phyloP scores from a whole-genome alignment of 2,797 vertebrate species.

The Siniperca obscura region DNA sequence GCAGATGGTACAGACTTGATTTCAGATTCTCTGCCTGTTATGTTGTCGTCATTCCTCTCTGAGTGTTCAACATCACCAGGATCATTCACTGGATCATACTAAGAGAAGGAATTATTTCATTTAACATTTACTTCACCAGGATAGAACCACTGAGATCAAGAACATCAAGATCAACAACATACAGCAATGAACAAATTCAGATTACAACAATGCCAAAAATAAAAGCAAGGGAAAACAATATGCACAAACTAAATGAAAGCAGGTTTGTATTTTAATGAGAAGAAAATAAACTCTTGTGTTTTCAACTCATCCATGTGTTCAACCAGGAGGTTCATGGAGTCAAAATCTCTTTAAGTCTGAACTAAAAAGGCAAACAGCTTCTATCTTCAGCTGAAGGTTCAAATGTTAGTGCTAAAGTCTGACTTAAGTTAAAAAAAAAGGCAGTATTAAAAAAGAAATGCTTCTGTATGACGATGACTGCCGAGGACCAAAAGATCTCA shows the following conservation, averaged over 20 bases:
- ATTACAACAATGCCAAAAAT: background rate
- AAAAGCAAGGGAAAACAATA: no score
- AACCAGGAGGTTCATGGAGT: background rate
- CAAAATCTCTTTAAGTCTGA: background rate
- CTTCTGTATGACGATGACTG: background rate
- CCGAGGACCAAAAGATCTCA: background rate
- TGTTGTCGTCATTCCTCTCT: background rate
- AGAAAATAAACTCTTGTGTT: no score
- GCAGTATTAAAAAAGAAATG: background rate
- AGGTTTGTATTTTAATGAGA: no score
- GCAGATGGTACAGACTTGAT: background rate
- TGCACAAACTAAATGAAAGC: no score
- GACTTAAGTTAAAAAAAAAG: no score
- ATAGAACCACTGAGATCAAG: no score
- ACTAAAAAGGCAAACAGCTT: background rate
- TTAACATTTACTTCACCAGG: background rate
- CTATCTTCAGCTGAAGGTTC: no score
- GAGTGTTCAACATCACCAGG: background rate
- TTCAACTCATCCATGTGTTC: background rate
- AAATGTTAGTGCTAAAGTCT: no score
- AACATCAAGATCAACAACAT: background rate
- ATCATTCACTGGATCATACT: constrained; percentile 7
- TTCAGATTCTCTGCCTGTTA: background rate
- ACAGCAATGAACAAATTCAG: background rate
- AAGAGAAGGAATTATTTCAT: background rate